These are phyloP conservation scores for Dasypus novemcinctus DNA, from an alignment of 2,113 vertebrate species.

Conservation along the genomic window DNA sequence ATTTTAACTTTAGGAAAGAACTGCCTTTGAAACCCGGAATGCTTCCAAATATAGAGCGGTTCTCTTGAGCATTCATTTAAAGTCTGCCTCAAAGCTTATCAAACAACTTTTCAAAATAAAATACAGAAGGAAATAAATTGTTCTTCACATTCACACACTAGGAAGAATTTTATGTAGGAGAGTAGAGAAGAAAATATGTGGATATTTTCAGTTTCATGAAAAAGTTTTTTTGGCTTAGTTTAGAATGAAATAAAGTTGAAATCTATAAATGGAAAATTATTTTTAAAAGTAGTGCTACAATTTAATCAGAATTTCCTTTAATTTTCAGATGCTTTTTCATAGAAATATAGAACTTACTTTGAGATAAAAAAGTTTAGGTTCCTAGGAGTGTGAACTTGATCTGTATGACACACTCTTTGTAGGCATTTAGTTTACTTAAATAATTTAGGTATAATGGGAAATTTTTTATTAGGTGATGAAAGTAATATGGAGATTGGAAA, in stretches of 20 bases:
- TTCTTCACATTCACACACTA: background rate
- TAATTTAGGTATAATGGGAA: background rate
- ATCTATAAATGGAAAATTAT: background rate
- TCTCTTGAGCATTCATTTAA: background rate
- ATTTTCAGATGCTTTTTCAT: background rate
- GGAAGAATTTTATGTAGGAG: background rate
- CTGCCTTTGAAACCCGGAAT: background rate
- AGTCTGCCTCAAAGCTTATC: slow-evolving; percentile 6
- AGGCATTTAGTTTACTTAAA: slow-evolving; percentile 48
- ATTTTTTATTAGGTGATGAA: slow-evolving; percentile 11
- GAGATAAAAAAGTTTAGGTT: slow-evolving; percentile 7
- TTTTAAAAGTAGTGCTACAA: background rate
- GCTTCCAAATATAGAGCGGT: background rate
- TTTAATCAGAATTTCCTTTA: background rate
- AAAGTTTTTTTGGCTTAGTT: slow-evolving; percentile 26
- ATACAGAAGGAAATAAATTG: background rate
- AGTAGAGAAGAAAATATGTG: background rate
- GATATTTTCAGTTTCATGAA: slow-evolving; percentile 33
- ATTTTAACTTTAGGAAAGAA: slow-evolving; percentile 24
- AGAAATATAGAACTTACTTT: background rate
- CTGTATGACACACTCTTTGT: background rate
- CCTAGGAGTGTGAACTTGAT: background rate
- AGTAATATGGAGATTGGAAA: background rate
- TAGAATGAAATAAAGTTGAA: background rate
- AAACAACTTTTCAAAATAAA: background rate